These are phyloP conservation scores for Cossypha polioptera DNA, from an alignment of 2,797 vertebrate species.

Conservation along the genomic window DNA sequence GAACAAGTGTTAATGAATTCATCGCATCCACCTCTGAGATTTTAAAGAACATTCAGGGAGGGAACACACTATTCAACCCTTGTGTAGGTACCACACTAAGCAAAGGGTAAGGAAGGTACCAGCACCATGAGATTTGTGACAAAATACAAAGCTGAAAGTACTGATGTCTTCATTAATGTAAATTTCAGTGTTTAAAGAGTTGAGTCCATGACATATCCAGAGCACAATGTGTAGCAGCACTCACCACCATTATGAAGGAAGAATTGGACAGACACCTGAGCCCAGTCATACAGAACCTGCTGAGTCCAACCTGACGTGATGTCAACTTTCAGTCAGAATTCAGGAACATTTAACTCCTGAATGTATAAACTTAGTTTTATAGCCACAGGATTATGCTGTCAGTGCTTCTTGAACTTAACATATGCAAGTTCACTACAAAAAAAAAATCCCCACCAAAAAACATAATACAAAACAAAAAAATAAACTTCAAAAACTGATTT, in stretches of 20 bases:
- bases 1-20: not conserved
- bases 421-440: not conserved
- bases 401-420: not conserved
- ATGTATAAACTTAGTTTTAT: not conserved
- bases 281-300: not conserved
- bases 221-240: not conserved
- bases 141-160: not conserved
- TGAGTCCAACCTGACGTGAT: fast-evolving
- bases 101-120: not conserved
- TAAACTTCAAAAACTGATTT: not conserved
- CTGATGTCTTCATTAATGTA: not conserved
- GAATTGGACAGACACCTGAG: not conserved
- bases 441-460: not conserved
- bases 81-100: not conserved
- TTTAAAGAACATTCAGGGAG: not conserved
- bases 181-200: not conserved
- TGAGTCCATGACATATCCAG: fast-evolving
- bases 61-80: not conserved
- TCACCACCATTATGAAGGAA: not conserved
- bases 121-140: not conserved
- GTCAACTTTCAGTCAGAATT: not conserved
- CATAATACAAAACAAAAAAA: not conserved
- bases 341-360: not conserved
- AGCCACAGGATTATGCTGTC: not conserved
- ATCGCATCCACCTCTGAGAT: fast-evolving